Base-by-base conservation (phyloP, 2,113 vertebrate genomes). In the Brevimyrus niger region DNA sequence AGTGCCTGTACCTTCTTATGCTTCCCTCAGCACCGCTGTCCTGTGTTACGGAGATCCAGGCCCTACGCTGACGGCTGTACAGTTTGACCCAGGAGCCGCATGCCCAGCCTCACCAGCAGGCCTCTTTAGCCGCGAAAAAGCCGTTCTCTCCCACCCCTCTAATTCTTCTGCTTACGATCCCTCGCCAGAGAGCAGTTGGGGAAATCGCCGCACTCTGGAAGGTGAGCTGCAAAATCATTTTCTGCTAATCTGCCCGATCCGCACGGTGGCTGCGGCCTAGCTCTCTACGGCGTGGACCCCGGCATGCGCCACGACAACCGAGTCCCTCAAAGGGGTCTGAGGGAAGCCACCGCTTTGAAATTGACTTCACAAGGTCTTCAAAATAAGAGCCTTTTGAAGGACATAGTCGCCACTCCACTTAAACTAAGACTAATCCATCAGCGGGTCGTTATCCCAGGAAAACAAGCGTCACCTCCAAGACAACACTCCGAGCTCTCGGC, bases 101-200 rank as follows among this genome's bases (percentile, higher is more conserved):
- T 92, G 92, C 93, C 95, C 94, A 94, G 92, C 93, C 92, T 90
- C 94, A 94, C 92, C 94, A 31, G 94, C 90, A 93, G 93, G 94
- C 94, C 93, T 27, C 19, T 91, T 92, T 92, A 93, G 94, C 92
- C 94, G 92, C 93, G 91, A n/a, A 94, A 31, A 93, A 92, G 93
- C 92, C 93, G 93, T 93, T 91, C 89, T 93, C 92, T 93, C 92
- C 93, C 94, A 46, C n/a, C 48, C 19, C 44, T 9, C 91, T 93
- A 95, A 95, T 95, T 93, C 94, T 91, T 94, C 4, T 42, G 11
- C 73, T 55, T 86, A 38, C 69, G 4, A 31, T 44, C 65, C 48
- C 65, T 55, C 50, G 27, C 48, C 50, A 27, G 88, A 89, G 88
- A 89, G 86, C 38, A 19, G 65, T 51, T 6, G 7, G 89, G 86